phyloP scores from a whole-genome alignment of 30 jellyfish, hydroid and myxozoan genomes.

The Aurelia aurita region DNA sequence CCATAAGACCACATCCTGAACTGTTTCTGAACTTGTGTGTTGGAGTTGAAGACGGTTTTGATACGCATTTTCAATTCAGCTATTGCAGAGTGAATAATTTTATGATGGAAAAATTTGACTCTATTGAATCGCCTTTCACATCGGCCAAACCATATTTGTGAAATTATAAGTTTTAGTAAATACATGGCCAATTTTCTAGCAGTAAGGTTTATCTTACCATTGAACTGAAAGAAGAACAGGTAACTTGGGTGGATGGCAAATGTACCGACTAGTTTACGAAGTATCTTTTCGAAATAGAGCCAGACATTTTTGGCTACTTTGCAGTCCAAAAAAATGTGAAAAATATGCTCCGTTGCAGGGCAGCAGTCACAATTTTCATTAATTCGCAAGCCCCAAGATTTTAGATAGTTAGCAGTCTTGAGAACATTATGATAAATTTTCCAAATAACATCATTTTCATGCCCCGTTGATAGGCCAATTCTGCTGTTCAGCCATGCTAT shows the following conservation, averaged over 20 bases:
- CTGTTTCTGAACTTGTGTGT: background rate
- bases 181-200: background rate
- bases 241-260: no score
- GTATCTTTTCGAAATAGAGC: no score
- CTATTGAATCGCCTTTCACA: background rate
- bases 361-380: background rate
- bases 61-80: background rate
- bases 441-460: background rate
- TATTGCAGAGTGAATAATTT: background rate
- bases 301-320: background rate
- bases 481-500: background rate
- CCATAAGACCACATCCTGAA: background rate
- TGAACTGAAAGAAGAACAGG: background rate
- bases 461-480: background rate
- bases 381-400: constrained; percentile 13
- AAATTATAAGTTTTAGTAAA: no score
- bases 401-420: background rate
- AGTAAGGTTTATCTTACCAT: no score
- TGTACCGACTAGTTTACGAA: background rate
- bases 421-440: constrained; percentile 1
- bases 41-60: background rate
- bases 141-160: no score
- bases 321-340: background rate
- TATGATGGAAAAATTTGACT: background rate
- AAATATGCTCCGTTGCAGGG: background rate